phyloP scores from a whole-genome alignment of 2,888 invertebrate species.

The Schizotus pectinicornis region DNA sequence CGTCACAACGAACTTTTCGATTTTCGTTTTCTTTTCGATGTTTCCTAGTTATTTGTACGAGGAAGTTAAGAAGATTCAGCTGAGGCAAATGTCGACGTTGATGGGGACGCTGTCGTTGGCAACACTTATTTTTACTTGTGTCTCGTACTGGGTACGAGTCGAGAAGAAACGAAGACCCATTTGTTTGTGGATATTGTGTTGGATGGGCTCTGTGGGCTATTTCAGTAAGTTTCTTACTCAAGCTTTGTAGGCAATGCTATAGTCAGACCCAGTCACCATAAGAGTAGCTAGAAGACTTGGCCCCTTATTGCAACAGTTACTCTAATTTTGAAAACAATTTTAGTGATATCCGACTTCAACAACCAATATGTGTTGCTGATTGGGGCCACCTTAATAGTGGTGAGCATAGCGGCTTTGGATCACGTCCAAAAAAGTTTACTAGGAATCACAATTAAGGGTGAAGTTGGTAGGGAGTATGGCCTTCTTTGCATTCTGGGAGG shows the following conservation, averaged over 20 bases:
- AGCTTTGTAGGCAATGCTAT: too few species aligned
- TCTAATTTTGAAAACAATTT: conserved; percentile 36
- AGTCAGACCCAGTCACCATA: too few species aligned
- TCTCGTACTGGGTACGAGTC: conserved; percentile 48
- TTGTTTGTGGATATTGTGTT: conserved; percentile 57
- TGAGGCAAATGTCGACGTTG: conserved; percentile 44
- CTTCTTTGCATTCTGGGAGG: conserved; percentile 48
- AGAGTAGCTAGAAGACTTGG: too few species aligned
- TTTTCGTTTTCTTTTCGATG: conserved; percentile 61
- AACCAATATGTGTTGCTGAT: conserved; percentile 46
- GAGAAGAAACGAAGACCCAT: conserved; percentile 48
- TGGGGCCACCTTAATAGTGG: conserved; percentile 49
- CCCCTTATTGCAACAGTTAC: too few species aligned
- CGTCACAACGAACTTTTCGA: conserved; percentile 63
- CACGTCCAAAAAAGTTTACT: conserved; percentile 49
- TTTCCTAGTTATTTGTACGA: conserved; percentile 63
- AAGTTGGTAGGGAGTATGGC: conserved; percentile 47
- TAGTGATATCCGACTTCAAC: conserved; percentile 51
- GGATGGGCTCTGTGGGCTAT: conserved; percentile 63
- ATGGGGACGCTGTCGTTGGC: conserved; percentile 46
- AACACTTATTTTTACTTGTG: conserved; percentile 44
- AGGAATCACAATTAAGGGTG: conserved; percentile 48
- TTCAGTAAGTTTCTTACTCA: conserved; percentile 64
- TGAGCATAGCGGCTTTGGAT: conserved; percentile 51
- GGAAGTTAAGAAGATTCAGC: conserved; percentile 40